Evolutionary conservation across 2,888 invertebrate species (phyloP).

Genomic region (Erebia epiphron): DNA sequence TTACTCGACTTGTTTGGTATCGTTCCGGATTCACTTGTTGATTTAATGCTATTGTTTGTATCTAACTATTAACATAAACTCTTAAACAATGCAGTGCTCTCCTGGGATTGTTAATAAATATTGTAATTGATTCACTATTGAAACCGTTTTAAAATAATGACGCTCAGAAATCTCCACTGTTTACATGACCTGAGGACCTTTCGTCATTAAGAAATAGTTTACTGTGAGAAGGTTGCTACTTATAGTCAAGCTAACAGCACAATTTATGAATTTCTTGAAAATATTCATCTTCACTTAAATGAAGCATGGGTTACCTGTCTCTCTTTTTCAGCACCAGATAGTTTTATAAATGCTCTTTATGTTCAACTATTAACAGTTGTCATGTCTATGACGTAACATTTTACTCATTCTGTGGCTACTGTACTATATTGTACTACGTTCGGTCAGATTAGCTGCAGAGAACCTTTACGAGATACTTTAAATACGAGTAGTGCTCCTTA

Average conservation of each 20-base stretch:
- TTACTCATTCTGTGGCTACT: too few species aligned
- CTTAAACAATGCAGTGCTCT: slow-evolving; percentile 33
- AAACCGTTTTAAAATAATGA: slow-evolving; percentile 32
- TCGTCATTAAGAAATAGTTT: slow-evolving; percentile 24
- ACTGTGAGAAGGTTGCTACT: slow-evolving; percentile 19
- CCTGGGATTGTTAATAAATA: slow-evolving; percentile 36
- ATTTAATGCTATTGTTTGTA: slow-evolving; percentile 61
- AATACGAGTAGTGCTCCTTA: not conserved
- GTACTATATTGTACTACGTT: too few species aligned
- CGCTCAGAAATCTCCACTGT: slow-evolving; percentile 21
- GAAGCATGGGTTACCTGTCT: not conserved
- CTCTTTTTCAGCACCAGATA: not conserved
- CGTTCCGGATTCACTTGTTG: slow-evolving; percentile 56
- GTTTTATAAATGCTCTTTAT: not conserved
- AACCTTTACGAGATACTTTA: too few species aligned
- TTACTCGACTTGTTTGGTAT: slow-evolving; percentile 62
- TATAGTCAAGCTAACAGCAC: not conserved
- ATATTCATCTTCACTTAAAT: not conserved
- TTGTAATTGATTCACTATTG: slow-evolving; percentile 38
- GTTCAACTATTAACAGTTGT: not conserved
- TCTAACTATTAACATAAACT: slow-evolving; percentile 40
- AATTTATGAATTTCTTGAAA: slow-evolving; percentile 5
- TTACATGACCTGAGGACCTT: slow-evolving; percentile 16
- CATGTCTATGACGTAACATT: too few species aligned
- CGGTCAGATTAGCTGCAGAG: not conserved